A percentile compares a stretch with the other conserved stretches of the same genome.
Conservation (phyloP, 2,113 vertebrate species). For the Poeciliopsis prolifica region DNA sequence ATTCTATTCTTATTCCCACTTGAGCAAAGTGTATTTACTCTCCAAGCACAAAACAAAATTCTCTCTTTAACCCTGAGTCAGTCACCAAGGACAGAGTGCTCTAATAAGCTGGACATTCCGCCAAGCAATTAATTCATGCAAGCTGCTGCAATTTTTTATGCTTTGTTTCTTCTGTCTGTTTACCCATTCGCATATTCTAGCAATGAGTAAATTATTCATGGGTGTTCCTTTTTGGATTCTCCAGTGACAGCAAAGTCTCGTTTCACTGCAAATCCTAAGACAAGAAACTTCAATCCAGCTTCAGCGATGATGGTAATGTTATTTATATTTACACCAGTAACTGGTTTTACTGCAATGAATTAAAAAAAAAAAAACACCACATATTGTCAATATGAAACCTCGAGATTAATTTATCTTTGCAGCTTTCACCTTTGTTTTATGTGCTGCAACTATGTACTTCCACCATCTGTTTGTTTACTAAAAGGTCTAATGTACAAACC, state of each 20-base stretch:
- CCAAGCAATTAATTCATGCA: conserved; percentile 48
- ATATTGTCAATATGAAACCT: not conserved
- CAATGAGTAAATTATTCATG: conserved; percentile 66
- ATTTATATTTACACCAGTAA: not conserved
- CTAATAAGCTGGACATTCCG: conserved; percentile 10
- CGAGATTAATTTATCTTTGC: not conserved
- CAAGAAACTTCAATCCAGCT: conserved; percentile 18
- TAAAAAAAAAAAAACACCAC: not conserved
- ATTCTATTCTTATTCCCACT: conserved; percentile 18
- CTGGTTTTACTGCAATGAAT: not conserved
- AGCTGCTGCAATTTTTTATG: conserved; percentile 59
- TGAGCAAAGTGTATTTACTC: not conserved
- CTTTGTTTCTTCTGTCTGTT: conserved; percentile 68
- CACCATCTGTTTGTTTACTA: not conserved
- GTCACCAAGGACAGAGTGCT: conserved; percentile 41
- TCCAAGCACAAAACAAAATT: not conserved
- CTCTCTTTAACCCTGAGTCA: conserved; percentile 26
- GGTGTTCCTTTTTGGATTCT: conserved; percentile 55
- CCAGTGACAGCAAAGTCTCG: conserved; percentile 32
- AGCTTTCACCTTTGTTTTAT: not conserved
- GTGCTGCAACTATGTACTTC: not conserved
- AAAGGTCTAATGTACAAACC: too few species aligned
- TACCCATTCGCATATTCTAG: conserved; percentile 59
- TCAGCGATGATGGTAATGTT: not conserved
- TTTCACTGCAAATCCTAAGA: conserved; percentile 31